phyloP scores from a whole-genome alignment of 2,113 vertebrate species.

The Noctilio leporinus region DNA sequence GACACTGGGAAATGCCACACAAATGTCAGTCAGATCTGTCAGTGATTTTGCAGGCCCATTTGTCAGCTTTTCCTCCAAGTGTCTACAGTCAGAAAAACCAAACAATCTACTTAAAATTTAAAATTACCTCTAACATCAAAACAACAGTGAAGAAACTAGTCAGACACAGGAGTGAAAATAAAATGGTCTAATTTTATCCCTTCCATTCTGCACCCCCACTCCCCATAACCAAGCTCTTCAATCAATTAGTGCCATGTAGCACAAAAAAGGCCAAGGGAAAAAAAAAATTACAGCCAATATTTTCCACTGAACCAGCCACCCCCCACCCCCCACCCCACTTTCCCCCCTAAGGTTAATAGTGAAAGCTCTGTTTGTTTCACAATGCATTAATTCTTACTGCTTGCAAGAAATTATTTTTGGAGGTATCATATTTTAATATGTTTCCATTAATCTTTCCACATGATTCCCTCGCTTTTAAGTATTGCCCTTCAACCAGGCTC shows the following conservation, averaged over 20 bases:
- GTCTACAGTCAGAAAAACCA: constrained; percentile 59
- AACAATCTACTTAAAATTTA: not conserved
- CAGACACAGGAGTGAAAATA: not conserved
- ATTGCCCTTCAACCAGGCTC: constrained; percentile 43
- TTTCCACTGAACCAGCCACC: constrained; percentile 57
- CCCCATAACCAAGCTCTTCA: constrained; percentile 40
- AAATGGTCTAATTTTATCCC: not conserved
- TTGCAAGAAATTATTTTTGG: constrained; percentile 74
- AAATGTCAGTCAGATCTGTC: constrained; percentile 66
- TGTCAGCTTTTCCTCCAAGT: constrained; percentile 60
- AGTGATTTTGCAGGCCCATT: constrained; percentile 61
- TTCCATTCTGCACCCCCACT: not conserved
- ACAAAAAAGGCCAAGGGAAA: constrained; percentile 48
- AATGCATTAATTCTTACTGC: constrained; percentile 68
- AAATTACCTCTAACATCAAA: constrained; percentile 65
- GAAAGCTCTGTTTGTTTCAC: constrained; percentile 71
- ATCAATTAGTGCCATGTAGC: constrained; percentile 62
- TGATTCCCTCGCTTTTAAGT: constrained; percentile 62
- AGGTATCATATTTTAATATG: constrained; percentile 72
- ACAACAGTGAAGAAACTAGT: not conserved
- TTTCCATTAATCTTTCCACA: constrained; percentile 74
- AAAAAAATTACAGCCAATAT: constrained; percentile 49
- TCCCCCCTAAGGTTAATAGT: constrained; percentile 55
- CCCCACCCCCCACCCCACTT: not conserved
- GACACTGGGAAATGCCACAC: constrained; percentile 66